Conservation (phyloP, 1,140 invertebrate species). For the Diprion similis region DNA sequence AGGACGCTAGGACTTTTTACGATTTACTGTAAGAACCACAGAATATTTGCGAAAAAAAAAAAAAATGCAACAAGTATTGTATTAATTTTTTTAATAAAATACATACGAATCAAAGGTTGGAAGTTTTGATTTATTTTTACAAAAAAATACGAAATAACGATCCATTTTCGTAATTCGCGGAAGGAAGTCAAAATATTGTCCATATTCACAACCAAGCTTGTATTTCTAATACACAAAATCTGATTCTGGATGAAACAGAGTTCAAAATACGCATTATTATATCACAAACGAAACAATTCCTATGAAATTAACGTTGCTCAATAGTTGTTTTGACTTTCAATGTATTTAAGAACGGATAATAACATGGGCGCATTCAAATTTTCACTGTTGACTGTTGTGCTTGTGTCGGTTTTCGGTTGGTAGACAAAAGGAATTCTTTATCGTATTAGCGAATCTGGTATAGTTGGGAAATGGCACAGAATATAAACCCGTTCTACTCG, state of each 20-base stretch:
- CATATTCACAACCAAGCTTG: no score
- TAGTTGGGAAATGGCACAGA: constrained; percentile 75
- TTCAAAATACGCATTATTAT: background rate
- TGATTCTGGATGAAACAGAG: background rate
- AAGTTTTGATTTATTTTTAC: no score
- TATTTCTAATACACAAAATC: background rate
- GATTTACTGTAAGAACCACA: no score
- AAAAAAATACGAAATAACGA: no score
- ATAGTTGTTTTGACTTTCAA: constrained; percentile 22
- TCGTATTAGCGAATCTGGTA: background rate
- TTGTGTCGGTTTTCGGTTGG: constrained; percentile 19
- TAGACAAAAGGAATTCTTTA: background rate
- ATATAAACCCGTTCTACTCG: constrained; percentile 79
- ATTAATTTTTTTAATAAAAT: background rate
- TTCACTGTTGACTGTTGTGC: constrained; percentile 47
- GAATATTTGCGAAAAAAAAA: no score
- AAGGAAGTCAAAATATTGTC: no score
- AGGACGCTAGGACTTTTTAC: background rate
- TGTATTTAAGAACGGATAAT: constrained; percentile 42
- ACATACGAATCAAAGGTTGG: background rate
- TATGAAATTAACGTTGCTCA: background rate
- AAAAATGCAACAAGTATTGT: no score
- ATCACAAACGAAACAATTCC: background rate
- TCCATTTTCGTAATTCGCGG: no score
- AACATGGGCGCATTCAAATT: constrained; percentile 50